Percentiles rank a stretch among this genome's conserved stretches.
These are phyloP conservation scores for Terrapene triunguis DNA, from an alignment of 2,113 vertebrate species.

Conservation along the genomic window DNA sequence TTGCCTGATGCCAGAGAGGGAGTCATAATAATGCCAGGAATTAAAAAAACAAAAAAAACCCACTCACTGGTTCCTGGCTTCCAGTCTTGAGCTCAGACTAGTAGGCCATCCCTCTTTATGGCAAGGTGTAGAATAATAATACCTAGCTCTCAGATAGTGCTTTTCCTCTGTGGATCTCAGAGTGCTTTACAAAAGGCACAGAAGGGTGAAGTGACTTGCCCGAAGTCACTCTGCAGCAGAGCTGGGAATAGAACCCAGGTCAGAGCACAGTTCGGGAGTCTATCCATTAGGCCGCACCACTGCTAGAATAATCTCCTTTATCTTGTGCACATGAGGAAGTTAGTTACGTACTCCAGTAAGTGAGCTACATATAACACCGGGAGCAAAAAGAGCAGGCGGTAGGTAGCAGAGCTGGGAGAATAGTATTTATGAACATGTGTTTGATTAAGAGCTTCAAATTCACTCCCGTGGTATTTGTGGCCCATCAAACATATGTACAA, in stretches of 20 bases:
- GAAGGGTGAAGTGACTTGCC: neutral
- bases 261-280: neutral
- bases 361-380: neutral
- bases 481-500: neutral
- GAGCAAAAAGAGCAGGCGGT: neutral
- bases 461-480: neutral
- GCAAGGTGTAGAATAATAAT: neutral
- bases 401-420: neutral
- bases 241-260: neutral
- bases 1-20: neutral
- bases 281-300: neutral
- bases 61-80: neutral
- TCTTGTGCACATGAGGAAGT: neutral
- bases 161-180: neutral
- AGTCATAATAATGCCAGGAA: neutral
- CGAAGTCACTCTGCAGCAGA: neutral
- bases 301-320: neutral
- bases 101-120: neutral
- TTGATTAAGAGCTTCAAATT: neutral
- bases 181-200: neutral
- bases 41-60: neutral
- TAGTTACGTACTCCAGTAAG: neutral
- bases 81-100: neutral
- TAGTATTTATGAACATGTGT: neutral
- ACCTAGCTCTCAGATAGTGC: neutral